A percentile compares a stretch with the other conserved stretches of the same genome.
Conservation (phyloP, 37 sponge, comb jelly and placozoan species). For the Bolinopsis microptera region DNA sequence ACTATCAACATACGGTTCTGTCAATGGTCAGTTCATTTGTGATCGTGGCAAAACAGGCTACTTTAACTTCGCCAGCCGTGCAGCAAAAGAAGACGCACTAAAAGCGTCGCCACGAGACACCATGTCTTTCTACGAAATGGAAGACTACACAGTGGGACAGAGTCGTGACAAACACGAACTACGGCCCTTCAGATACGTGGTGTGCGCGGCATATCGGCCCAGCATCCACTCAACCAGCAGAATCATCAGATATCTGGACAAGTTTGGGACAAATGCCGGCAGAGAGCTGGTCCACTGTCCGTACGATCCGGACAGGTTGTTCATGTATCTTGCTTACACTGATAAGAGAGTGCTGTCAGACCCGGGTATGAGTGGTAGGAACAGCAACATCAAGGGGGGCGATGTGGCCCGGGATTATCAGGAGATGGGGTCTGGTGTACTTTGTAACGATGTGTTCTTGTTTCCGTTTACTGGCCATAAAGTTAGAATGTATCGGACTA, state of each 20-base stretch:
- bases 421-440: background rate
- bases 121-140: background rate
- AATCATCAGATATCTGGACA: background rate
- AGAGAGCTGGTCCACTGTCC: background rate
- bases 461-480: background rate
- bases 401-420: background rate
- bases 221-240: background rate
- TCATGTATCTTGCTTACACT: background rate
- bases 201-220: background rate
- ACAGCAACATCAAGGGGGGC: background rate
- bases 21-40: background rate
- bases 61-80: background rate
- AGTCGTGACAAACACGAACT: background rate
- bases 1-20: too few relatives aligned
- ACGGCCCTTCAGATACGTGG: slow-evolving; percentile 5
- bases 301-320: background rate
- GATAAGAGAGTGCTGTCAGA: background rate
- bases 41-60: background rate
- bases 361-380: background rate
- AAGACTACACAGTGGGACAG: background rate
- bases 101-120: background rate
- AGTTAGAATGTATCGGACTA: background rate
- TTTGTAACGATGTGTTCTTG: background rate
- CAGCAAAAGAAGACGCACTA: background rate
- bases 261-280: slow-evolving; percentile 2